phyloP scores from a whole-genome alignment of 2,888 invertebrate genomes.

The Gonocerus acuteangulatus region DNA sequence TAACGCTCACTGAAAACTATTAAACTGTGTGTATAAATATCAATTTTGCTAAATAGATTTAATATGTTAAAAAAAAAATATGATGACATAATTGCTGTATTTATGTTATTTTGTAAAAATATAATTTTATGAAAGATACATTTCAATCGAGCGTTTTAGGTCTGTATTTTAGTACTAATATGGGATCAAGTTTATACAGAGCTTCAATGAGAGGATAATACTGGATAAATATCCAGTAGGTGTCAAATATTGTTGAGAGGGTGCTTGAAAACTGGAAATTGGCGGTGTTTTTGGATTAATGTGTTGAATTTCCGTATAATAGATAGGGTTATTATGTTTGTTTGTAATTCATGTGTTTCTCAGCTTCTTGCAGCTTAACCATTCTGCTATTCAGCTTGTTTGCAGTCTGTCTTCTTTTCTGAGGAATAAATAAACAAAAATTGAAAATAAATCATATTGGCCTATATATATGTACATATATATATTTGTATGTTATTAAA shows the following conservation, averaged over 20 bases:
- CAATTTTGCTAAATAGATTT: too few species aligned
- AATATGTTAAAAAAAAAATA: too few species aligned
- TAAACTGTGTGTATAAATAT: too few species aligned
- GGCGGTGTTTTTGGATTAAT: neutral
- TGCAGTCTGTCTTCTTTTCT: conserved; percentile 25
- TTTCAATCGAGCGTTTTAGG: too few species aligned
- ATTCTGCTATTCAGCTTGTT: conserved; percentile 26
- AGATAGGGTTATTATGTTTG: conserved; percentile 9
- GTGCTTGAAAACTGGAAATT: too few species aligned
- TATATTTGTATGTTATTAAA: neutral
- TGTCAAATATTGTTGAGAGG: neutral
- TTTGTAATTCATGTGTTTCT: conserved; percentile 15
- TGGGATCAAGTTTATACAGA: conserved; percentile 27
- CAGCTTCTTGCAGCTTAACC: conserved; percentile 13
- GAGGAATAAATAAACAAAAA: neutral
- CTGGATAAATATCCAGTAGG: neutral
- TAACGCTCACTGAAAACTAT: too few species aligned
- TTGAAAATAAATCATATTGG: conserved; percentile 7
- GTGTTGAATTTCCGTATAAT: neutral
- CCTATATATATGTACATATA: conserved; percentile 7
- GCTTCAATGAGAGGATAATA: conserved; percentile 1
- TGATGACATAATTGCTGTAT: too few species aligned
- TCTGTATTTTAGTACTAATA: conserved; percentile 4
- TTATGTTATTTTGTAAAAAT: too few species aligned
- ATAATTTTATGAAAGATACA: too few species aligned